phyloP scores from a whole-genome alignment of 1,140 invertebrate species.

The Aphidius gifuensis region DNA sequence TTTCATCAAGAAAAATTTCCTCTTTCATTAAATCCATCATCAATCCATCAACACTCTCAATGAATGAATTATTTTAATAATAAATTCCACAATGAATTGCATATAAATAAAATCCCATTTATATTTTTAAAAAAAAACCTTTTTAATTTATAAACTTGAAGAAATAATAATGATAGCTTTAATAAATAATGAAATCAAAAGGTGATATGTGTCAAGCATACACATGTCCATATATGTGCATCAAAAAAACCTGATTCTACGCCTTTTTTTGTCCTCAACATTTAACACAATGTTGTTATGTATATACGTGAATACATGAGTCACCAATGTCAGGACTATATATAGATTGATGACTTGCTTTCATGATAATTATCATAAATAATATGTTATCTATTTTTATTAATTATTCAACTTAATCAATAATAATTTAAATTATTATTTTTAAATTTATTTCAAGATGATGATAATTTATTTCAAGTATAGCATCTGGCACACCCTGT shows the following conservation, averaged over 20 bases:
- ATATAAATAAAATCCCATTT: no score
- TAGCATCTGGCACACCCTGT: slow-evolving; percentile 17
- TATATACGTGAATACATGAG: slow-evolving; percentile 32
- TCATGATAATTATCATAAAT: slow-evolving; percentile 33
- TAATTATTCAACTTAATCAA: no score
- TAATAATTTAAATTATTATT: no score
- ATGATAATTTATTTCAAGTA: background rate
- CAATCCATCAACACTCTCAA: no score
- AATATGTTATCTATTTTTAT: background rate
- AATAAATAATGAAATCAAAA: slow-evolving; percentile 1
- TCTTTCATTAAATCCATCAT: no score
- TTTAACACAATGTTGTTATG: slow-evolving; percentile 23
- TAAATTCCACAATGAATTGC: no score
- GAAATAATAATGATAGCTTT: background rate
- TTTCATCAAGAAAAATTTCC: no score
- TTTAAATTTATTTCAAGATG: background rate
- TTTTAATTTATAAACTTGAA: no score
- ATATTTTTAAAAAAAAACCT: no score
- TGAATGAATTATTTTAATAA: no score
- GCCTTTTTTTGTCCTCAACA: slow-evolving; percentile 25
- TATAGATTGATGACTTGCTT: slow-evolving; percentile 41
- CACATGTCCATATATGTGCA: slow-evolving; percentile 19
- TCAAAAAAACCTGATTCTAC: slow-evolving; percentile 22
- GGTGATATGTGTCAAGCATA: slow-evolving; percentile 7
- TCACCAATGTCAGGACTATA: slow-evolving; percentile 52